These are phyloP conservation scores for Orchestes rusci DNA, from an alignment of 2,888 invertebrate genomes.

Conservation along the genomic window DNA sequence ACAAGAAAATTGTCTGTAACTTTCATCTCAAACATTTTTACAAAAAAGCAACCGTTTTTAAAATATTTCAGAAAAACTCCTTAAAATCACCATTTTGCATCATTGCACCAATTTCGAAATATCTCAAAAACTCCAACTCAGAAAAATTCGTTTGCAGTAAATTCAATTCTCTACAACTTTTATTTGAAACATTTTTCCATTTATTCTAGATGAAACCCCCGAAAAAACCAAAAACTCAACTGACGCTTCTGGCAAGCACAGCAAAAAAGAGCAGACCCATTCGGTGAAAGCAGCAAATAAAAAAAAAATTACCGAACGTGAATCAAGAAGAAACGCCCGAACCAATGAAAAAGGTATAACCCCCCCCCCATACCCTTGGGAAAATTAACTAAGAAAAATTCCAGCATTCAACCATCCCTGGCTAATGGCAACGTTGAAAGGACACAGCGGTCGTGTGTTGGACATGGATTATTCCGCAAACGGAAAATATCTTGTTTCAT, in stretches of 20 bases:
- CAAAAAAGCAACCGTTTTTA: no score
- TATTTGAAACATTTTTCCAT: not conserved
- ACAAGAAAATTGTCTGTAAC: no score
- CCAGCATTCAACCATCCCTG: slow-evolving; percentile 56
- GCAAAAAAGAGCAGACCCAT: slow-evolving; percentile 21
- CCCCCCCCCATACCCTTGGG: no score
- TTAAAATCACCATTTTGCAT: no score
- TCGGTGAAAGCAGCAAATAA: slow-evolving; percentile 16
- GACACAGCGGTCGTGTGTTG: slow-evolving; percentile 67
- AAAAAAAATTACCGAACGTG: slow-evolving; percentile 21
- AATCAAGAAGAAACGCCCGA: slow-evolving; percentile 16
- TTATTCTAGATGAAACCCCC: slow-evolving; percentile 21
- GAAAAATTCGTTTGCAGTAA: no score
- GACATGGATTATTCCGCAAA: slow-evolving; percentile 78
- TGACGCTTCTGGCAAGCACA: slow-evolving; percentile 18
- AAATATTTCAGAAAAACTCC: no score
- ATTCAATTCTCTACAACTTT: not conserved
- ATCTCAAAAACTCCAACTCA: no score
- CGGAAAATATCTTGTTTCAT: slow-evolving; percentile 78
- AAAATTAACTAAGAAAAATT: no score
- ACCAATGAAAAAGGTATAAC: slow-evolving; percentile 17
- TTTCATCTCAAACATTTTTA: no score
- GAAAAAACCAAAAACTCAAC: slow-evolving; percentile 13
- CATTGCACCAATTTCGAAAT: no score
- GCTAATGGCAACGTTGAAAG: slow-evolving; percentile 73